Percentiles rank a stretch among this genome's conserved stretches.
Evolutionary conservation across 1,140 invertebrate species (phyloP).

Genomic region (Danaus plexippus): DNA sequence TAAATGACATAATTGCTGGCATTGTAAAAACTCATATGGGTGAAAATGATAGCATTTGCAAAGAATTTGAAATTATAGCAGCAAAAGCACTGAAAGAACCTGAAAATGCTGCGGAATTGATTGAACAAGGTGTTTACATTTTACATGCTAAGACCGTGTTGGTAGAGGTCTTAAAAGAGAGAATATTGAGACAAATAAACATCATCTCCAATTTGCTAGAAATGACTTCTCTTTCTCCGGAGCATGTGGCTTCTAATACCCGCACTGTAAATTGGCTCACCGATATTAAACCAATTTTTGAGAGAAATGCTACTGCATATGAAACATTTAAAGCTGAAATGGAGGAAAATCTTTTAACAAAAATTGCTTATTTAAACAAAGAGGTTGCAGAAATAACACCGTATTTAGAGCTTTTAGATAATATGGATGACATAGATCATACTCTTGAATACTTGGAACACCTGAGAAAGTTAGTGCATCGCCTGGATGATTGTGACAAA

Average conservation of each 20-base stretch:
- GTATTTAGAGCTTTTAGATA: slow-evolving; percentile 76
- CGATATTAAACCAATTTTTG: slow-evolving; percentile 80
- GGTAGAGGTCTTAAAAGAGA: slow-evolving; percentile 74
- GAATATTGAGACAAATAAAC: slow-evolving; percentile 75
- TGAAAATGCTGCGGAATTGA: slow-evolving; percentile 78
- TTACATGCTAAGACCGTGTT: slow-evolving; percentile 74
- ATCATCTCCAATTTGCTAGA: slow-evolving; percentile 78
- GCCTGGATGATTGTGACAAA: slow-evolving; percentile 81
- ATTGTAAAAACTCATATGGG: slow-evolving; percentile 55
- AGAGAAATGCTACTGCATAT: slow-evolving; percentile 79
- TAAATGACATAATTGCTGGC: slow-evolving; percentile 57
- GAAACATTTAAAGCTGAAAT: slow-evolving; percentile 86
- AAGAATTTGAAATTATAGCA: slow-evolving; percentile 75
- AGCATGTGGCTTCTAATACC: slow-evolving; percentile 79
- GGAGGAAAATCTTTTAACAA: slow-evolving; percentile 81
- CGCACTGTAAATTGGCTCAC: slow-evolving; percentile 80
- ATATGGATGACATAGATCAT: slow-evolving; percentile 79
- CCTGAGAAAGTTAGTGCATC: slow-evolving; percentile 80
- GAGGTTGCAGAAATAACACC: slow-evolving; percentile 81
- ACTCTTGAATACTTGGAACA: slow-evolving; percentile 78
- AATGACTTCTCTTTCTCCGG: slow-evolving; percentile 75
- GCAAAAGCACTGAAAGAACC: slow-evolving; percentile 75
- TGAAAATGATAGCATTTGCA: slow-evolving; percentile 76
- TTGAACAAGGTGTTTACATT: slow-evolving; percentile 80
- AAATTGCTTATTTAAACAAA: slow-evolving; percentile 78